Percentiles rank a stretch among this genome's conserved stretches.
These are phyloP conservation scores for Protodeltote pygarga DNA, from an alignment of 2,888 invertebrate genomes.

Conservation along the genomic window DNA sequence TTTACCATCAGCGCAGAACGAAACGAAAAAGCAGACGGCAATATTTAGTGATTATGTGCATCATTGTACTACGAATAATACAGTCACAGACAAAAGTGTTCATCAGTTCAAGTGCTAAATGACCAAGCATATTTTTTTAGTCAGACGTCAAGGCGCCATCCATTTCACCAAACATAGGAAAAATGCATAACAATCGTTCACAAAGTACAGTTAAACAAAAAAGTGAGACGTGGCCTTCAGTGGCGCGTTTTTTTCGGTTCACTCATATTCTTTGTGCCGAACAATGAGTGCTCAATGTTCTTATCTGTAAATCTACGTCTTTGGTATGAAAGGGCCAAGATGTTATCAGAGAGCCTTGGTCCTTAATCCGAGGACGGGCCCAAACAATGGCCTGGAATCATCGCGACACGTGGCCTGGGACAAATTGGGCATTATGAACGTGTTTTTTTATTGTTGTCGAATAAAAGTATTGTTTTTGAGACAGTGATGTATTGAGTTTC, in stretches of 20 bases:
- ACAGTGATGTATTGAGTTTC: conserved; percentile 37
- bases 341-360: conserved; percentile 67
- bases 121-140: conserved; percentile 35
- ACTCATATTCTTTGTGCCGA: conserved; percentile 58
- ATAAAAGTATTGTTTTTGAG: conserved; percentile 40
- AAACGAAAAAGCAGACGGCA: not conserved
- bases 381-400: conserved; percentile 67
- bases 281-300: conserved; percentile 64
- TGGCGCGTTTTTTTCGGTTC: conserved; percentile 59
- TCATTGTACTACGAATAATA: conserved; percentile 23
- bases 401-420: conserved; percentile 72
- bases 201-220: conserved; percentile 66
- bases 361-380: conserved; percentile 66
- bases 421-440: conserved; percentile 74
- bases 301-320: conserved; percentile 71
- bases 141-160: conserved; percentile 27
- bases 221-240: conserved; percentile 49
- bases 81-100: conserved; percentile 31
- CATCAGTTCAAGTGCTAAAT: conserved; percentile 23
- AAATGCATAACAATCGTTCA: conserved; percentile 33
- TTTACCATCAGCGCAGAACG: not conserved
- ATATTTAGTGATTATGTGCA: conserved; percentile 7
- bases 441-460: conserved; percentile 40
- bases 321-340: conserved; percentile 62
- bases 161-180: conserved; percentile 21